Evolutionary conservation across 2,888 invertebrate genomes (phyloP).

Genomic region (Drosophila limbata): DNA sequence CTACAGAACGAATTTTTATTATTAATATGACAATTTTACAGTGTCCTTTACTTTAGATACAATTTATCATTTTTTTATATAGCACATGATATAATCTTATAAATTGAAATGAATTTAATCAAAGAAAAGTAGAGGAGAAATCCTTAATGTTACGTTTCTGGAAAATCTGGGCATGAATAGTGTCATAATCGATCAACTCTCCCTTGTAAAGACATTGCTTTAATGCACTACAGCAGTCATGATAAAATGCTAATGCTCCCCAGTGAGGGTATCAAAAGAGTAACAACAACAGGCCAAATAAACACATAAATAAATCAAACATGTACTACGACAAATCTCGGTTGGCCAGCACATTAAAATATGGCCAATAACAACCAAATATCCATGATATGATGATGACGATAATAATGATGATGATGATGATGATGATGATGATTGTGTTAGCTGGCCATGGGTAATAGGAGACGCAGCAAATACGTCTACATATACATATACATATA

Average conservation of each 20-base stretch:
- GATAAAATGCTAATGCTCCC: background rate
- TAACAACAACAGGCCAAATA: conserved; percentile 70
- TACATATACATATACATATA: conserved; percentile 1
- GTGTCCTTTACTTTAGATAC: no score
- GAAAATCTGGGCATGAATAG: background rate
- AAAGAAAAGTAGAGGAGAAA: no score
- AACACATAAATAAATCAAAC: conserved; percentile 79
- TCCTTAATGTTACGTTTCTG: background rate
- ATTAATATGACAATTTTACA: no score
- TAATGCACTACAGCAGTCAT: background rate
- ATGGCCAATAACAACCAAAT: conserved; percentile 78
- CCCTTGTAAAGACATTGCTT: background rate
- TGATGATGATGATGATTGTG: conserved; percentile 31
- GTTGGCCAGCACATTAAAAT: conserved; percentile 76
- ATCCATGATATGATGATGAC: conserved; percentile 53
- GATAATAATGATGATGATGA: conserved; percentile 14
- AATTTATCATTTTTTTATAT: no score
- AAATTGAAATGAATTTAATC: no score
- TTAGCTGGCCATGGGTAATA: conserved; percentile 55
- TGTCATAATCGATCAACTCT: background rate
- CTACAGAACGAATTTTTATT: no score
- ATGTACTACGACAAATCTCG: conserved; percentile 79
- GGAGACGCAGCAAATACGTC: conserved; percentile 34
- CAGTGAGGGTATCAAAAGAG: conserved; percentile 27
- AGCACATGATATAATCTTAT: no score